Evolutionary conservation across 2,113 vertebrate genomes (phyloP).

Genomic region (Takifugu flavidus): DNA sequence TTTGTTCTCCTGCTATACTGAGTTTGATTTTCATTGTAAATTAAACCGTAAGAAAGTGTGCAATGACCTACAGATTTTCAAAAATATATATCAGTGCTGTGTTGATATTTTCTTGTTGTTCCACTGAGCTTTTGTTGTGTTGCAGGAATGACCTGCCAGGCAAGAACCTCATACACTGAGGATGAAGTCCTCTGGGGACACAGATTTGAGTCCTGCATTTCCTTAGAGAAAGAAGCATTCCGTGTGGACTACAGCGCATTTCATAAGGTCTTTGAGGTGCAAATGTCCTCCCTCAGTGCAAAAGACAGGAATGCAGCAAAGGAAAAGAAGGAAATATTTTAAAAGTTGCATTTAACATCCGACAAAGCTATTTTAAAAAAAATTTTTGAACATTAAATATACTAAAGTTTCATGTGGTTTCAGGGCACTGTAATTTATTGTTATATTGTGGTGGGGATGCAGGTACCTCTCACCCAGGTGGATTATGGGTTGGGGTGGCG

Average conservation of each 20-base stretch:
- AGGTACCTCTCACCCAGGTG: no score
- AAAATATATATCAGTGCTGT: no score
- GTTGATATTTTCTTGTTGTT: no score
- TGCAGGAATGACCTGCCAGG: conserved; percentile 83
- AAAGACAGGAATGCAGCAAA: conserved; percentile 66
- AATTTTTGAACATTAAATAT: no score
- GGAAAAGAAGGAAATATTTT: conserved; percentile 32
- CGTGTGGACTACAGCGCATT: conserved; percentile 79
- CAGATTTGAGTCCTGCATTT: conserved; percentile 82
- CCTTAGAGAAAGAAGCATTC: conserved; percentile 81
- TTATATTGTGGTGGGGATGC: not conserved
- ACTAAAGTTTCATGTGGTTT: no score
- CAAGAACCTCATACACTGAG: conserved; percentile 80
- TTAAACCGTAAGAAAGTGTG: no score
- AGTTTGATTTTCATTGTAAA: no score
- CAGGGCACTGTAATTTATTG: not conserved
- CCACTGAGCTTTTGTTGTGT: conserved; percentile 1
- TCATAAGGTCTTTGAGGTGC: conserved; percentile 81
- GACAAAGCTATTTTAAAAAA: no score
- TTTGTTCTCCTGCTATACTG: conserved; percentile 61
- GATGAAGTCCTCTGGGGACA: conserved; percentile 83
- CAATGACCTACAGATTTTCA: no score
- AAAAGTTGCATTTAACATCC: conserved; percentile 1
- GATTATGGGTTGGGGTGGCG: no score
- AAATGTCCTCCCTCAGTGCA: conserved; percentile 70